phyloP scores from a whole-genome alignment of 2,113 vertebrate species.

The Dryoscopus gambensis region DNA sequence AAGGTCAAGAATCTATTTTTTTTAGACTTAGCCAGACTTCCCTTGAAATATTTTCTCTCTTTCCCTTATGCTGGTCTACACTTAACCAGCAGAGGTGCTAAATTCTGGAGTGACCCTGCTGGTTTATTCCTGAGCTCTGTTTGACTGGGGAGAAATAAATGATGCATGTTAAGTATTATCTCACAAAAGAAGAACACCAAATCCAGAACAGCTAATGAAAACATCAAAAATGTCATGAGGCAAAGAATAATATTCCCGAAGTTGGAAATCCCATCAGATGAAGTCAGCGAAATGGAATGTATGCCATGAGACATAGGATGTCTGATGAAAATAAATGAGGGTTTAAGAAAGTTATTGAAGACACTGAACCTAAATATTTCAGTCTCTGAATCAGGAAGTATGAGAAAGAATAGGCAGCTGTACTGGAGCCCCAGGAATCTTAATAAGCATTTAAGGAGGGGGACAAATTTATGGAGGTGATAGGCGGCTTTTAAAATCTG shows the following conservation, averaged over 20 bases:
- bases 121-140: neutral
- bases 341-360: conserved; percentile 35
- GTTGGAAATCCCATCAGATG: conserved; percentile 27
- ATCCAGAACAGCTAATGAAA: neutral
- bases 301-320: conserved; percentile 18
- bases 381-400: conserved; percentile 24
- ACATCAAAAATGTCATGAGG: neutral
- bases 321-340: conserved; percentile 5
- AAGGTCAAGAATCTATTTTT: neutral
- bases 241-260: conserved; percentile 3
- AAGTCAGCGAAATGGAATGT: conserved; percentile 24
- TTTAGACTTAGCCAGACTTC: neutral
- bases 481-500: neutral
- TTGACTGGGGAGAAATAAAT: neutral
- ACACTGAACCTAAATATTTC: conserved; percentile 28
- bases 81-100: neutral
- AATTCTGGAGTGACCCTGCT: neutral
- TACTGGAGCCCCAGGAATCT: neutral
- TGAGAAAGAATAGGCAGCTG: neutral
- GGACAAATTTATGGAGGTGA: neutral
- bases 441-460: neutral
- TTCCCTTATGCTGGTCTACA: neutral
- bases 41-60: neutral
- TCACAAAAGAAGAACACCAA: neutral
- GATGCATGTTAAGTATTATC: neutral